Percentiles rank a stretch among this genome's conserved stretches.
Conservation (phyloP, 1,140 invertebrate species). For the Plectus sambesii region DNA sequence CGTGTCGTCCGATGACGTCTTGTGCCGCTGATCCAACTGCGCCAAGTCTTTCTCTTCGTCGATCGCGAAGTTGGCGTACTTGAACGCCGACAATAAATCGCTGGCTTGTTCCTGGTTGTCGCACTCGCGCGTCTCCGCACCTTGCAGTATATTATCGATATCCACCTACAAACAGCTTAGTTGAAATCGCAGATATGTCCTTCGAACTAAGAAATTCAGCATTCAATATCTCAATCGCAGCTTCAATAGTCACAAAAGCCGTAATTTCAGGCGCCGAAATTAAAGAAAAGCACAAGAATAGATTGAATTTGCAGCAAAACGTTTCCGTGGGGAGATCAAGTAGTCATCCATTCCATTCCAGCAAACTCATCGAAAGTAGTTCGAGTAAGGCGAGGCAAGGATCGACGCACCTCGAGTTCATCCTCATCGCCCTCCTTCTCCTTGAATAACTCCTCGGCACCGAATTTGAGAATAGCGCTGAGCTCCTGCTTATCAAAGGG, state of each 20-base stretch:
- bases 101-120: constrained; percentile 56
- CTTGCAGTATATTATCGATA: constrained; percentile 88
- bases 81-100: constrained; percentile 36
- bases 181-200: not conserved
- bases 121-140: constrained; percentile 82
- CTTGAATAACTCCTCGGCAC: constrained; percentile 94
- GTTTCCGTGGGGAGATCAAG: too few species aligned
- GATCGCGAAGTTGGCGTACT: constrained; percentile 84
- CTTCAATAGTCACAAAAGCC: not conserved
- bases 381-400: not conserved
- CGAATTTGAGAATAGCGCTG: constrained; percentile 93
- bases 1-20: constrained; percentile 27
- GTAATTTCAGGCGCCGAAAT: too few species aligned
- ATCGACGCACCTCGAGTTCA: constrained; percentile 39
- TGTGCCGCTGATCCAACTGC: not conserved
- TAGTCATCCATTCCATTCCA: too few species aligned
- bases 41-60: constrained; percentile 69
- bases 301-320: too few species aligned
- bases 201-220: not conserved
- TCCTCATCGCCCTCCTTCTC: constrained; percentile 86
- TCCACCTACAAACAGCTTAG: constrained; percentile 63
- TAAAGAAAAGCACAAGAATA: too few species aligned
- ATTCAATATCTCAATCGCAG: not conserved
- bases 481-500: constrained; percentile 96
- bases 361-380: too few species aligned